Evolutionary conservation across 2,113 vertebrate species (phyloP), one percentile per base, ranked within the genome.

Genomic region (Ptilonorhynchus violaceus): DNA sequence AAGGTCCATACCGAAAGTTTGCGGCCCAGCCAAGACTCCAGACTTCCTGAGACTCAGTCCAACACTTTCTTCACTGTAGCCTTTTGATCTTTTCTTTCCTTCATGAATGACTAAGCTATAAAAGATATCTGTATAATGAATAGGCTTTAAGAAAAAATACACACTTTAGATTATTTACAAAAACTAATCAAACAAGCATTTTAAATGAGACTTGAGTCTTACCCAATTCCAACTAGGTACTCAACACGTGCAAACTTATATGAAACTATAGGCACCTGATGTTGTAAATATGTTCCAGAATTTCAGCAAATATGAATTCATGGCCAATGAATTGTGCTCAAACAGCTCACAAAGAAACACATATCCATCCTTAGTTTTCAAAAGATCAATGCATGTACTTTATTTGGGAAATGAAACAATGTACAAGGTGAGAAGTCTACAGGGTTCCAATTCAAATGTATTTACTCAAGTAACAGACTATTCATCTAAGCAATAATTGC

Each of bases 1-100:
- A 28, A 69, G 7, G 14, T 46, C 22, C 21, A 22, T 44, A 42
- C 13, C 50, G 27, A 37, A 90, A 82, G 15, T 13, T 23, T 64
- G 37, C 42, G 67, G 14, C 41, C 44, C 62, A 86, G 27, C 11
- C 64, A 80, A 64, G 49, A 27, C 35, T 55, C 28, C 17, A 53
- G 11, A 31, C 46, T 42, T 82, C 39, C 58, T 7, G 22, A 80
- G 30, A 76, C 11, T 46, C 13, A 58, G 18, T 35, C 10, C 42
- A 84, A 52, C 18, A 25, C 21, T 84, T 84, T 69, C 27, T 64
- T 46, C 37, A 69, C 31, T 63, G 8, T 16, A 92, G 27, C 15
- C 30, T 81, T 93, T 88, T 87, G 47, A 82, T 60, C 22, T 64
- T 59, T 75, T 66, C 17, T 88, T 80, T 63, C 62, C 31, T 42